These are phyloP conservation scores for Azorinus chamasolen DNA, from an alignment of 2,888 invertebrate genomes.

Conservation along the genomic window DNA sequence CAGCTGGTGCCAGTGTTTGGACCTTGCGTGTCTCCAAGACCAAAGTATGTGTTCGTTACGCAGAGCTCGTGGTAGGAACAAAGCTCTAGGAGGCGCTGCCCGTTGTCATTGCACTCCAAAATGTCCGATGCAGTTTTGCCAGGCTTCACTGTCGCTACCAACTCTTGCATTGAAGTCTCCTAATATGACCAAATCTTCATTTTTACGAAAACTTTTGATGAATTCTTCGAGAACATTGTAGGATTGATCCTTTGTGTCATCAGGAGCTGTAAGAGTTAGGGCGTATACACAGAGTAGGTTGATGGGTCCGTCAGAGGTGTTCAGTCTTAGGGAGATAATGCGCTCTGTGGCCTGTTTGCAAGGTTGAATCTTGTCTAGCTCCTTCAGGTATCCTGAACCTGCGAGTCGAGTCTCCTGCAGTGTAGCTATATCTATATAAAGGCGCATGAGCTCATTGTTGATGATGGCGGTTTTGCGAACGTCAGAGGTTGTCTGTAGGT, in stretches of 20 bases:
- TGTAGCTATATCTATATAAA: background rate
- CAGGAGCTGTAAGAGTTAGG: background rate
- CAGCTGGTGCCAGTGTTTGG: too few relatives aligned
- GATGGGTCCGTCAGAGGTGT: background rate
- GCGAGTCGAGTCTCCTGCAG: background rate
- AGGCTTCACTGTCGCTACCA: too few relatives aligned
- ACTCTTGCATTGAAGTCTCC: background rate
- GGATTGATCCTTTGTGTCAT: background rate
- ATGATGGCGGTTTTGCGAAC: background rate
- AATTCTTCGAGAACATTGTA: background rate
- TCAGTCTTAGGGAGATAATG: background rate
- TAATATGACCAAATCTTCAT: background rate
- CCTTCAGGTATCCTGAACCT: too few relatives aligned
- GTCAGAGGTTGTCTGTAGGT: too few relatives aligned
- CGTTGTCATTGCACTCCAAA: too few relatives aligned
- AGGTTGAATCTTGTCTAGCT: constrained; percentile 1
- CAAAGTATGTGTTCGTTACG: too few relatives aligned
- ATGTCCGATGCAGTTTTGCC: too few relatives aligned
- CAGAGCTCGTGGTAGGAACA: too few relatives aligned
- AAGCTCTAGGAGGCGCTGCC: too few relatives aligned
- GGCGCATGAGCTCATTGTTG: too few relatives aligned
- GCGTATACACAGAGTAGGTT: background rate
- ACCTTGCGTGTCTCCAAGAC: too few relatives aligned
- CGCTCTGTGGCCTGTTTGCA: background rate
- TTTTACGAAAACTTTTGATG: background rate